Base-by-base conservation (phyloP, 2,797 vertebrate species). In the Lacerta agilis region DNA sequence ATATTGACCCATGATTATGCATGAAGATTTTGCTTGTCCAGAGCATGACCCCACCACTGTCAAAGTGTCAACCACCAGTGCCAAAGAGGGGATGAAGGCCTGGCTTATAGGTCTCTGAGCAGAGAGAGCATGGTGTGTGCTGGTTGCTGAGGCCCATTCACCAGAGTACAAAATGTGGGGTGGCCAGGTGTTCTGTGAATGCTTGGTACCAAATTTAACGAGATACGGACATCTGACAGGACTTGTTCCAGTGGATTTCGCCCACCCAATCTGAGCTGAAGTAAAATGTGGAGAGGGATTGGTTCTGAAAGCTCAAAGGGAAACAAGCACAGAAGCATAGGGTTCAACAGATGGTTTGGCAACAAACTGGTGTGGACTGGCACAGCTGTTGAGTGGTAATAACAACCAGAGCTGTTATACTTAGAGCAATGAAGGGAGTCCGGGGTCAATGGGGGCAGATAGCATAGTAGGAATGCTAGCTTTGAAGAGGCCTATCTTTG, bases 401-500 rank as follows among this genome's bases (percentile, higher is more conserved):
- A 20, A 23, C 33, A 79, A 23, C 27, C 25, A 85, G 33, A 29
- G 33, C 8, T 79, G 72, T 76, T 36, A 75, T 41, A 18, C 36
- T 41, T 38, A 61, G 20, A 27, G 36, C 25, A 41, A 38, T 29
- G 8, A 20, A n/a, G 6, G 33, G 43, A 11, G 33, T 1, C 8
- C 4, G 0, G 2, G 49, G 49, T 55, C 41, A 17, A 5, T 58
- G 43, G 87, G 38, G 29, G n/a, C 1, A 18, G 33, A 55, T 0
- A n/a, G 27, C 27, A 69, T n/a, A 69, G 27, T n/a, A n/a, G 8
- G 67, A 69, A 69, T 69, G 7, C 23, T n/a, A 69, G 67, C 8
- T 69, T 17, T 18, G 29, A 89, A 43, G 27, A 29, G 23, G 41
- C 76, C 89, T 86, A 38, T 88, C 83, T n/a, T 33, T 90, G 75